phyloP scores from a whole-genome alignment of 37 sponge, comb jelly and placozoan genomes.

The Spongilla lacustris region DNA sequence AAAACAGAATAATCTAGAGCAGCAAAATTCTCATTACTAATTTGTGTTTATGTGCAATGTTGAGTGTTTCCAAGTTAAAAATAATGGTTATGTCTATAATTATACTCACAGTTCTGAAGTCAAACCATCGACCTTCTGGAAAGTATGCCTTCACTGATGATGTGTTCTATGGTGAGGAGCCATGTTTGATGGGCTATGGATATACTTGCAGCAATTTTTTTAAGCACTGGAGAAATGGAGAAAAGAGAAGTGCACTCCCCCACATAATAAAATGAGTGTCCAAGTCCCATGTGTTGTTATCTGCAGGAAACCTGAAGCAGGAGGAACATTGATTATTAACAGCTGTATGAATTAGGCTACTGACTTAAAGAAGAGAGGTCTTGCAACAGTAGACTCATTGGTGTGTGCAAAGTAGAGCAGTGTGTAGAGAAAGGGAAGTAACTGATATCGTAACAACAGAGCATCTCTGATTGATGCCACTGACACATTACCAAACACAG shows the following conservation, averaged over 20 bases:
- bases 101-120: conserved; percentile 25
- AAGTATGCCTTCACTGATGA: conserved; percentile 55
- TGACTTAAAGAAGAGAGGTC: conserved; percentile 82
- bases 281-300: conserved; percentile 42
- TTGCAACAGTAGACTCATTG: conserved; percentile 65
- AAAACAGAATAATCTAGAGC: no score
- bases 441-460: no score
- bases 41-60: no score
- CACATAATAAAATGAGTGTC: conserved; percentile 83
- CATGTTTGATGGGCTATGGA: no score
- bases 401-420: conserved; percentile 78
- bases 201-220: background rate
- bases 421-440: no score
- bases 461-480: no score
- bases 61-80: no score
- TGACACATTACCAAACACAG: no score
- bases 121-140: conserved; percentile 51
- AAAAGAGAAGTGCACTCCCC: conserved; percentile 62
- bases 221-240: conserved; percentile 75
- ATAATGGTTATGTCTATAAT: no score
- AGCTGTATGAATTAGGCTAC: background rate
- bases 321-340: no score
- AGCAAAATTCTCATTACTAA: no score
- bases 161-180: conserved; percentile 6
- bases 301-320: conserved; percentile 61